A percentile compares a stretch with the other conserved stretches of the same genome.
phyloP scores from a whole-genome alignment of 1,140 invertebrate genomes.

The Ceratosolen solmsi region DNA sequence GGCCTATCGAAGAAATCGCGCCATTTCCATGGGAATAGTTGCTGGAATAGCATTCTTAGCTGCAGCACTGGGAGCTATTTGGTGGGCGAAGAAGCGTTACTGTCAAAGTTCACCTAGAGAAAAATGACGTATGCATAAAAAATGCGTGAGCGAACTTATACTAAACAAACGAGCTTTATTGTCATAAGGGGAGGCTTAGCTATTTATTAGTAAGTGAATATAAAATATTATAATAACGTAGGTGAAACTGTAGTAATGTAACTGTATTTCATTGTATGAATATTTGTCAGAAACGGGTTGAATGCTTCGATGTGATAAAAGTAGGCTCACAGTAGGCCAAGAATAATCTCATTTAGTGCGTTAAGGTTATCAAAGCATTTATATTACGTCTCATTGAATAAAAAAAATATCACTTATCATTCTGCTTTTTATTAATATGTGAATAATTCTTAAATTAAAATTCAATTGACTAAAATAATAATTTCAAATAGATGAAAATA shows the following conservation, averaged over 20 bases:
- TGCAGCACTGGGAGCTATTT: constrained; percentile 75
- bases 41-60: constrained; percentile 76
- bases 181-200: constrained; percentile 7
- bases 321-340: background rate
- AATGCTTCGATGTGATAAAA: constrained; percentile 19
- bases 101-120: constrained; percentile 61
- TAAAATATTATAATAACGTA: no score
- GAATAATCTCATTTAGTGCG: constrained; percentile 6
- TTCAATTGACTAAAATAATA: no score
- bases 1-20: constrained; percentile 76
- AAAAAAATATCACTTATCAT: constrained; percentile 4
- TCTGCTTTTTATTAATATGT: background rate
- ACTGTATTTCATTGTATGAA: constrained; percentile 1
- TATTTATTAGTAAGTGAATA: constrained; percentile 24
- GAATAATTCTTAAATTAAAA: background rate
- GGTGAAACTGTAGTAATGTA: no score
- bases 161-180: background rate
- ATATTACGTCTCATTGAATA: constrained; percentile 14
- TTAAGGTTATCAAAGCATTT: constrained; percentile 18
- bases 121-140: constrained; percentile 58
- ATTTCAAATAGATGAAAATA: background rate
- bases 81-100: constrained; percentile 76
- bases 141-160: no score
- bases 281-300: constrained; percentile 4
- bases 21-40: constrained; percentile 78